These are phyloP conservation scores for Metacarcinus magister DNA, from an alignment of 2,888 invertebrate genomes.

Conservation along the genomic window DNA sequence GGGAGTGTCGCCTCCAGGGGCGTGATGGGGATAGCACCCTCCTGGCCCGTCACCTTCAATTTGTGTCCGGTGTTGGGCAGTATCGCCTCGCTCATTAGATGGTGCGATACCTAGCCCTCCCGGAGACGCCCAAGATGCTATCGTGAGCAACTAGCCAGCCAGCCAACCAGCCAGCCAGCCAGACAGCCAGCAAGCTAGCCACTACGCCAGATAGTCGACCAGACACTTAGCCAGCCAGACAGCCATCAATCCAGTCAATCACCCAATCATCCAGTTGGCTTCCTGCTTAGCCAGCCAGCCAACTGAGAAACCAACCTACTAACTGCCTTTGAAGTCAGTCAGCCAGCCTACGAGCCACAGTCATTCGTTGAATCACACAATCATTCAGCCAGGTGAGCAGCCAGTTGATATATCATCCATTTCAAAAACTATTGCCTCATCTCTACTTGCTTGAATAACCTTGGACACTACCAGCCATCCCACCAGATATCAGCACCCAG, in stretches of 20 bases:
- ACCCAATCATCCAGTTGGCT: neutral
- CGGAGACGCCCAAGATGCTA: conserved; percentile 73
- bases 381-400: neutral
- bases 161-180: conserved; percentile 62
- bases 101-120: conserved; percentile 68
- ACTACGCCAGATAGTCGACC: neutral
- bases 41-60: conserved; percentile 70
- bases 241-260: conserved; percentile 5
- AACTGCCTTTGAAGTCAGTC: no score
- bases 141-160: conserved; percentile 36
- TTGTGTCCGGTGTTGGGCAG: conserved; percentile 65
- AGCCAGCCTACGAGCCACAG: neutral
- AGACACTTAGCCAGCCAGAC: conserved; percentile 28
- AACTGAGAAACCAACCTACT: neutral
- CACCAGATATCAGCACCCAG: neutral
- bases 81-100: conserved; percentile 74
- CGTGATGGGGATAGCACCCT: conserved; percentile 30
- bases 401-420: neutral
- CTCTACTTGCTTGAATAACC: neutral
- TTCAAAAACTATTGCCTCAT: neutral
- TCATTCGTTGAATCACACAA: neutral
- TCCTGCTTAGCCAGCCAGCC: neutral
- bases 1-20: conserved; percentile 62
- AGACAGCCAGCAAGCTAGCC: no score
- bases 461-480: neutral